phyloP scores from a whole-genome alignment of 2,888 invertebrate genomes.

The Ormia ochracea region DNA sequence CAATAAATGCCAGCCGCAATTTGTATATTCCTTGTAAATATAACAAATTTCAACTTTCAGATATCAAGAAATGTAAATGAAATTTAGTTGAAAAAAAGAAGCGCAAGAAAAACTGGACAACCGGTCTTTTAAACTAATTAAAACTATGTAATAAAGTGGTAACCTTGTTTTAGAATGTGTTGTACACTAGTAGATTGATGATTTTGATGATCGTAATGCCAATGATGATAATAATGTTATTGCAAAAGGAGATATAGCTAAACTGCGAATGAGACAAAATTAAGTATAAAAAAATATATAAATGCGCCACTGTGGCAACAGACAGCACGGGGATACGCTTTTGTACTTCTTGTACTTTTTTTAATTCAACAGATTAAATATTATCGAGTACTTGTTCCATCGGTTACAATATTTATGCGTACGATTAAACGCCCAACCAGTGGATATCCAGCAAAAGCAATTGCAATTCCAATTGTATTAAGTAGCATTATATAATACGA shows the following conservation, averaged over 20 bases:
- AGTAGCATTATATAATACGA: conserved; percentile 6
- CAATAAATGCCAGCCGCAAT: background rate
- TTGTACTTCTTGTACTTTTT: conserved; percentile 58
- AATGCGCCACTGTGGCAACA: conserved; percentile 62
- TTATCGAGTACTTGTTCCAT: conserved; percentile 27
- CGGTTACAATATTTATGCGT: conserved; percentile 21
- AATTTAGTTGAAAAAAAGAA: background rate
- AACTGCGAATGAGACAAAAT: conserved; percentile 1
- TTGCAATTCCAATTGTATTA: conserved; percentile 13
- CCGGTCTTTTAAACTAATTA: conserved; percentile 56
- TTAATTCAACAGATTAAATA: conserved; percentile 5
- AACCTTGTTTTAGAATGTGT: conserved; percentile 40
- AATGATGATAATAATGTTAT: background rate
- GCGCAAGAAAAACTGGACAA: conserved; percentile 10
- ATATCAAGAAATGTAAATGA: conserved; percentile 28
- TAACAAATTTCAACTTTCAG: conserved; percentile 23
- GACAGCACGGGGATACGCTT: conserved; percentile 62
- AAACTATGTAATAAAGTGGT: conserved; percentile 19
- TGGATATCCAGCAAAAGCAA: background rate
- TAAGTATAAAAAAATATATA: conserved; percentile 38
- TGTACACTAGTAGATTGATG: conserved; percentile 29
- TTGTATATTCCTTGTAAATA: background rate
- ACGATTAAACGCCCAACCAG: background rate
- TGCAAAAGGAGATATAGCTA: background rate
- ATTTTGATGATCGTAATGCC: background rate